Evolutionary conservation across 1,140 invertebrate genomes (phyloP).

Genomic region (Cydia fagiglandana): DNA sequence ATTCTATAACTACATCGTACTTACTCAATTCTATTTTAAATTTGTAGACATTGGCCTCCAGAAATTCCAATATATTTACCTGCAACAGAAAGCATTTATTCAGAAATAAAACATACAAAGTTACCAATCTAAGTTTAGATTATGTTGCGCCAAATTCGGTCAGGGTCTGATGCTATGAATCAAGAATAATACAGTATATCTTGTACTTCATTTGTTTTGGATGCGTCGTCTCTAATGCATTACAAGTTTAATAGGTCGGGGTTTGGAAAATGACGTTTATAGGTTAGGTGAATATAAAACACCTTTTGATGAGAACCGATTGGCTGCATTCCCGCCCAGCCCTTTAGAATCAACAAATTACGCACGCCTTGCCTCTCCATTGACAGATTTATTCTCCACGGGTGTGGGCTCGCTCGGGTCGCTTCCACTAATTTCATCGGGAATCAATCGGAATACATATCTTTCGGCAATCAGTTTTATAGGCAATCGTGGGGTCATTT

Average conservation of each 20-base stretch:
- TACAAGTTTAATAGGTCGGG: slow-evolving; percentile 20
- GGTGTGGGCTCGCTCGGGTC: slow-evolving; percentile 47
- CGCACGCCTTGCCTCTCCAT: slow-evolving; percentile 43
- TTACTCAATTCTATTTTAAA: background rate
- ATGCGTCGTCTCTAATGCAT: slow-evolving; percentile 35
- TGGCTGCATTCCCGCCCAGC: slow-evolving; percentile 49
- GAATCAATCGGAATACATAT: slow-evolving; percentile 45
- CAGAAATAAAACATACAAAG: slow-evolving; percentile 16
- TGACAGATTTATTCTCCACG: slow-evolving; percentile 59
- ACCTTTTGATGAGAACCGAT: slow-evolving; percentile 58
- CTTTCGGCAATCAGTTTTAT: slow-evolving; percentile 26
- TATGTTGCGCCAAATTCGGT: slow-evolving; percentile 19
- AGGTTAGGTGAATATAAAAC: slow-evolving; percentile 46
- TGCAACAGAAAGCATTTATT: slow-evolving; percentile 21
- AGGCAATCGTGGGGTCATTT: slow-evolving; percentile 3
- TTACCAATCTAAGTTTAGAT: slow-evolving; percentile 15
- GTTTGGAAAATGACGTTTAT: slow-evolving; percentile 48
- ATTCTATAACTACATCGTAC: background rate
- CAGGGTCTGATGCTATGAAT: slow-evolving; percentile 29
- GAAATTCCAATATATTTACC: background rate
- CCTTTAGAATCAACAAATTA: slow-evolving; percentile 54
- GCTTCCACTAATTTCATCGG: slow-evolving; percentile 47
- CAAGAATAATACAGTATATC: slow-evolving; percentile 35
- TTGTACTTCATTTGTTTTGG: slow-evolving; percentile 54
- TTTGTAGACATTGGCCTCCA: background rate